Base-by-base conservation (phyloP, 2,797 vertebrate species). In the Adrianichthys oophorus region DNA sequence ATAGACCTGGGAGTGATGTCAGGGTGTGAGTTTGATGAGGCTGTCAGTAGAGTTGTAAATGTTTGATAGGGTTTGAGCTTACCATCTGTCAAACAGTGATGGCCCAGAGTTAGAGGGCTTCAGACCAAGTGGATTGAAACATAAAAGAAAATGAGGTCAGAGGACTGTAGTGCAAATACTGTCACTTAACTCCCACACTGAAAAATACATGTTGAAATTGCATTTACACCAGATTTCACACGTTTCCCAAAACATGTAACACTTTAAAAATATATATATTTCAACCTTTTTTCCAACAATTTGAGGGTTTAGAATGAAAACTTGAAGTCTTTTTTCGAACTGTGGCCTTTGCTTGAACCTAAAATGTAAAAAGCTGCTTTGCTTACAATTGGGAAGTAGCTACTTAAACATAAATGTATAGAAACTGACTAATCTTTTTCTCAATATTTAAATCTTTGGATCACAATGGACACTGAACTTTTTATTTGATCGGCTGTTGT, bases 31-130 rank as follows among this genome's bases (percentile, higher is more conserved):
- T 41, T 60, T 68, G 68, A 79, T 74, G 80, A 79, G 73, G 55
- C 73, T 57, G 61, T 76, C 76, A 76, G 79, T 15, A 72, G 75
- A 79, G 81, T 79, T 85, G 87, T 90, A 87, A 89, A 87, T 90
- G 90, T 91, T 90, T 91, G 85, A 89, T 89, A 81, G 83, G 74
- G 65, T 84, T 86, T 89, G 85, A 82, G 87, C 78, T 80, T 40
- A 79, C 82, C 90, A 91, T 90, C 86, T 87, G 89, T 85, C 86
- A 83, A 71, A 80, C 57, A 65, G 70, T 66, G 68, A 77, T 56
- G 62, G 71, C 71, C 71, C 26, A 58, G 56, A 59, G 57, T 65
- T 32, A 56, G 54, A 63, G 58, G 56, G 59, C 43, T 48, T 43
- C 37, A 48, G 51, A 72, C 43, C 6, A 60, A 52, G 49, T 58